Percentiles rank a stretch among this genome's conserved stretches.
phyloP scores from a whole-genome alignment of 2,113 vertebrate genomes.

The Phrynocephalus versicolor region DNA sequence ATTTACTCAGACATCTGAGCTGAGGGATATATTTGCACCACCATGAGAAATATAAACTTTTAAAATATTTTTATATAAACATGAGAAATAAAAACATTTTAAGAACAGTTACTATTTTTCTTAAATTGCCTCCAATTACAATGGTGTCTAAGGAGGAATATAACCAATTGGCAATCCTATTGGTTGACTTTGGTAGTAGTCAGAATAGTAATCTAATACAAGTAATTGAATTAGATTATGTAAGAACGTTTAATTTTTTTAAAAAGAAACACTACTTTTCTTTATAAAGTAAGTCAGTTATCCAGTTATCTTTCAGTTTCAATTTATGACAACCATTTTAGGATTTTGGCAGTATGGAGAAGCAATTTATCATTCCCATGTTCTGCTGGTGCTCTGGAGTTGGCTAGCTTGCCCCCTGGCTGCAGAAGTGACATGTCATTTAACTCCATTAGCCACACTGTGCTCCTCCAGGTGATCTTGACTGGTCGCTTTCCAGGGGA shows the following conservation, averaged over 20 bases:
- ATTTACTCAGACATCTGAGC: too few relatives aligned
- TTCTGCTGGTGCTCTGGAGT: not conserved
- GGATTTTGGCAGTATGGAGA: too few relatives aligned
- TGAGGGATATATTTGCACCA: not conserved
- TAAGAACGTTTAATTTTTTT: not conserved
- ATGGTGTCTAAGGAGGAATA: not conserved
- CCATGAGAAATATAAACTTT: not conserved
- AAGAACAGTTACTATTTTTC: not conserved
- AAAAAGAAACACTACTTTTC: not conserved
- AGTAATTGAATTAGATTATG: not conserved
- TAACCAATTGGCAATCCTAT: not conserved
- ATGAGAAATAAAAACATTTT: too few relatives aligned
- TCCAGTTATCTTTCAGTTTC: not conserved
- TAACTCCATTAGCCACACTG: too few relatives aligned
- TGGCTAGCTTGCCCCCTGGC: too few relatives aligned
- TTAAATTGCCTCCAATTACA: not conserved
- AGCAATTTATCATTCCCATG: too few relatives aligned
- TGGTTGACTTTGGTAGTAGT: not conserved
- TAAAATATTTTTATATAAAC: too few relatives aligned
- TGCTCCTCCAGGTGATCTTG: too few relatives aligned
- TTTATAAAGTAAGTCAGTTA: not conserved
- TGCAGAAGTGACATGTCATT: too few relatives aligned
- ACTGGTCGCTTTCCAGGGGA: too few relatives aligned
- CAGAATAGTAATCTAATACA: not conserved
- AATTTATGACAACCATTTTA: too few relatives aligned